Evolutionary conservation across 2,797 vertebrate genomes (phyloP).

Genomic region (Lepus townsendii): DNA sequence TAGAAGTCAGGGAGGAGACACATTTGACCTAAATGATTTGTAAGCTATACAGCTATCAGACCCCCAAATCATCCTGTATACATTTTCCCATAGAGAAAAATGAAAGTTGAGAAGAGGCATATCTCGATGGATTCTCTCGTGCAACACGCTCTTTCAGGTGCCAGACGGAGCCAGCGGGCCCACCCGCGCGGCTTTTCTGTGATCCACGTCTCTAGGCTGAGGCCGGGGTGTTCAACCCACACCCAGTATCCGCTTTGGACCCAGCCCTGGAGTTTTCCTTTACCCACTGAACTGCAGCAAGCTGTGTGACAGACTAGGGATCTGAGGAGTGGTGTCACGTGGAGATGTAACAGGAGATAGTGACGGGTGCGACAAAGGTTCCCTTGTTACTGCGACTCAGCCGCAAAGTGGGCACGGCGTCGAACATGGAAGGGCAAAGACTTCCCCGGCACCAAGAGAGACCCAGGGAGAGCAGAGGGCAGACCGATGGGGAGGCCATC

Average conservation of each 20-base stretch:
- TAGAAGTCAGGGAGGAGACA: not conserved
- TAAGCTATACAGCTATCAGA: not conserved
- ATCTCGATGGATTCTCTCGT: not conserved
- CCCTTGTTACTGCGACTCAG: not conserved
- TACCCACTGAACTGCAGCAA: not conserved
- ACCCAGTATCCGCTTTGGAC: not conserved
- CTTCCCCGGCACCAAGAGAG: not conserved
- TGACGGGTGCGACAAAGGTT: not conserved
- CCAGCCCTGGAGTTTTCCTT: not conserved
- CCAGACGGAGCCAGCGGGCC: not conserved
- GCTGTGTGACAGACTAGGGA: not conserved
- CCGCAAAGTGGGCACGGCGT: not conserved
- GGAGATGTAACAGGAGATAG: not conserved
- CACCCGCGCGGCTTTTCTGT: not conserved
- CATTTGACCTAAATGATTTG: not conserved
- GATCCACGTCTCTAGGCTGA: not conserved
- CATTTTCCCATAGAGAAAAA: conserved; percentile 15
- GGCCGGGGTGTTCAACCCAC: not conserved
- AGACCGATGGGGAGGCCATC: not conserved
- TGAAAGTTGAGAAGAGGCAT: not conserved
- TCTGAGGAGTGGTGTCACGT: not conserved
- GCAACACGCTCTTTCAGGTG: not conserved
- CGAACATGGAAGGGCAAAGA: not conserved
- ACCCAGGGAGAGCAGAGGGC: not conserved
- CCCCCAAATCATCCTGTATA: not conserved